Evolutionary conservation across 2,113 vertebrate genomes (phyloP), one percentile per base, ranked within the genome.

Genomic region (Leptobrachium leishanense): DNA sequence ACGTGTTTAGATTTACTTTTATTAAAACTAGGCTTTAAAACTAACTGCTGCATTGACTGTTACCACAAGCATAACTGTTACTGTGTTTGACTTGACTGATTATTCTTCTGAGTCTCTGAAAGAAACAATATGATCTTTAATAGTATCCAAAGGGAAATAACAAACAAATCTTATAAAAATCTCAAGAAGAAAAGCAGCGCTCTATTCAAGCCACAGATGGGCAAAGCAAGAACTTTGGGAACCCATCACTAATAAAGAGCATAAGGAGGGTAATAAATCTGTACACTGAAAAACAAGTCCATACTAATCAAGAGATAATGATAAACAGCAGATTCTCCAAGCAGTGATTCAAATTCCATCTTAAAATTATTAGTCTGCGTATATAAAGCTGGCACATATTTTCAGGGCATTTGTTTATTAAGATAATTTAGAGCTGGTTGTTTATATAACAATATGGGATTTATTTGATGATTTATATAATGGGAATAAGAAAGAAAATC

Each of bases 251-350:
- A 87, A 90, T 89, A 89, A 89, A 88, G 86, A 88, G 83, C 92
- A 92, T 90, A 89, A 87, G 90, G 87, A 84, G 66, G 8, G 39
- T 82, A 82, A 88, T 93, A 93, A 93, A 93, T 91, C 91, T 89
- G 88, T 90, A 88, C 87, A 88, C 87, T 86, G 87, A 87, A 68
- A 68, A 86, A 89, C 86, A 77, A 85, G 85, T 82, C 85, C 83
- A 75, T 89, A 85, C 88, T 87, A 92, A 92, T 89, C 68, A 82
- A 82, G 43, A 71, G 85, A 86, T 87, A 83, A 88, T 90, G 88
- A 93, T 85, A 87, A 90, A 90, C 84, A 86, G 88, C 13, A 0
- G 84, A 81, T 87, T 84, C 68, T 82, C 85, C 86, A 77, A 90
- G 86, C 82, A 83, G 83, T 74, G 43, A 13, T 79, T 81, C 76